Conservation (phyloP, 2,113 vertebrate genomes). For the Charina bottae region DNA sequence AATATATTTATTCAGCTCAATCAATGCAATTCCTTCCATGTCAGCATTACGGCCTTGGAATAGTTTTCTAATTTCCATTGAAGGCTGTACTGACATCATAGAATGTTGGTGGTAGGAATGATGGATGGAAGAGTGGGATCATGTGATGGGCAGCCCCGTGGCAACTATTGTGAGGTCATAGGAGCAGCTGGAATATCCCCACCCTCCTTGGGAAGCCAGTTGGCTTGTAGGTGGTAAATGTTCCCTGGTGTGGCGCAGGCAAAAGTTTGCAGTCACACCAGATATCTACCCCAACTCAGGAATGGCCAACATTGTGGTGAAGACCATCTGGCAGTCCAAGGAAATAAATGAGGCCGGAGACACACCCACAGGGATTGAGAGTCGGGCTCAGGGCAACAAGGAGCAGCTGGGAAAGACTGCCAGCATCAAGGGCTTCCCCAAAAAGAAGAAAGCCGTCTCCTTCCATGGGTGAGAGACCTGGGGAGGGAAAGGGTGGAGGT, state of each 20-base stretch:
- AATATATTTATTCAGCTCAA: background rate
- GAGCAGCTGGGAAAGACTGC: slow-evolving; percentile 48
- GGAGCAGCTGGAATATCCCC: background rate
- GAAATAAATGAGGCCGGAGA: slow-evolving; percentile 70
- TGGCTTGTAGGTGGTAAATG: slow-evolving; percentile 20
- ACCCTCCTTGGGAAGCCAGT: slow-evolving; percentile 17
- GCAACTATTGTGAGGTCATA: slow-evolving; percentile 32
- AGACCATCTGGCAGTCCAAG: slow-evolving; percentile 73
- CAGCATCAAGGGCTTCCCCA: slow-evolving; percentile 54
- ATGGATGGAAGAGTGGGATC: background rate
- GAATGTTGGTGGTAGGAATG: background rate
- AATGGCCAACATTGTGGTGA: slow-evolving; percentile 70
- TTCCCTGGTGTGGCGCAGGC: slow-evolving; percentile 18
- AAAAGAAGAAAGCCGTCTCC: slow-evolving; percentile 72
- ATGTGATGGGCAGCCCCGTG: background rate
- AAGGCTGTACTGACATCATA: background rate
- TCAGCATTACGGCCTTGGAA: background rate
- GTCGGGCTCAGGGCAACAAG: slow-evolving; percentile 44
- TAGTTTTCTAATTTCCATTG: background rate
- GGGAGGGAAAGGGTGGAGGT: slow-evolving; percentile 22
- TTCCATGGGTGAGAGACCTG: slow-evolving; percentile 66
- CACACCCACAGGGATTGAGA: slow-evolving; percentile 46
- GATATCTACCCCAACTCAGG: background rate
- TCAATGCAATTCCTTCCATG: background rate
- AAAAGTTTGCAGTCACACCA: background rate